phyloP scores from a whole-genome alignment of 2,797 vertebrate genomes.

The Enteromius viviparus region DNA sequence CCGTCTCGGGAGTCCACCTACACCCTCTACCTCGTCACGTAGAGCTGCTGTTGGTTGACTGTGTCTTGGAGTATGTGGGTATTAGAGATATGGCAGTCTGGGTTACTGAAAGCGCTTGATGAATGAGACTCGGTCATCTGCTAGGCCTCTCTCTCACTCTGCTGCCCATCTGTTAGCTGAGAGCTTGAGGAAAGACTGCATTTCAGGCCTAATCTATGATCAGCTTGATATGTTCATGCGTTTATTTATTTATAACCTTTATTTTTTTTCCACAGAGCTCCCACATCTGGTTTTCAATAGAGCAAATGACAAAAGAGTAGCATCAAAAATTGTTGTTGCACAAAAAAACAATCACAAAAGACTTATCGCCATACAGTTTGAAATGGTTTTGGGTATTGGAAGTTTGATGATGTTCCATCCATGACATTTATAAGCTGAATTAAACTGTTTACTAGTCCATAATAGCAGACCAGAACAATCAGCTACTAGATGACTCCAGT shows the following conservation, averaged over 20 bases:
- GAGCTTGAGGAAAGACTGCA: constrained; percentile 4
- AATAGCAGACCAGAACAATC: neutral
- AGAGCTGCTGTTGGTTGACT: constrained; percentile 21
- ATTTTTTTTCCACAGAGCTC: neutral
- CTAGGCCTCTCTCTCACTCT: constrained; percentile 5
- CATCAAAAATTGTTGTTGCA: constrained; percentile 1
- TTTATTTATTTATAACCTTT: constrained; percentile 30
- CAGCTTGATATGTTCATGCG: constrained; percentile 8
- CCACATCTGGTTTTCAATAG: constrained; percentile 20
- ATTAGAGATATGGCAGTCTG: constrained; percentile 36
- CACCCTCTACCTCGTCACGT: constrained; percentile 34
- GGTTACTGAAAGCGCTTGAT: constrained; percentile 38
- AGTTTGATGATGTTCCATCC: constrained; percentile 9
- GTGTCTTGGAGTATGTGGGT: constrained; percentile 34
- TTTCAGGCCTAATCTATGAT: constrained; percentile 21
- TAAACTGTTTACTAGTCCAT: neutral
- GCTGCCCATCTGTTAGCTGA: constrained; percentile 37
- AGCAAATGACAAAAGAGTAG: constrained; percentile 2
- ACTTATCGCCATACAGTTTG: neutral
- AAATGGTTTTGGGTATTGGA: neutral
- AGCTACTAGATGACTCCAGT: neutral
- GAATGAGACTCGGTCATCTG: constrained; percentile 45
- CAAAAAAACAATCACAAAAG: constrained; percentile 31
- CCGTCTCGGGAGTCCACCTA: constrained; percentile 44
- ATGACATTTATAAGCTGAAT: constrained; percentile 11